Evolutionary conservation across 2,797 vertebrate genomes (phyloP), one percentile per base, ranked within the genome.

Genomic region (Lithobates pipiens): DNA sequence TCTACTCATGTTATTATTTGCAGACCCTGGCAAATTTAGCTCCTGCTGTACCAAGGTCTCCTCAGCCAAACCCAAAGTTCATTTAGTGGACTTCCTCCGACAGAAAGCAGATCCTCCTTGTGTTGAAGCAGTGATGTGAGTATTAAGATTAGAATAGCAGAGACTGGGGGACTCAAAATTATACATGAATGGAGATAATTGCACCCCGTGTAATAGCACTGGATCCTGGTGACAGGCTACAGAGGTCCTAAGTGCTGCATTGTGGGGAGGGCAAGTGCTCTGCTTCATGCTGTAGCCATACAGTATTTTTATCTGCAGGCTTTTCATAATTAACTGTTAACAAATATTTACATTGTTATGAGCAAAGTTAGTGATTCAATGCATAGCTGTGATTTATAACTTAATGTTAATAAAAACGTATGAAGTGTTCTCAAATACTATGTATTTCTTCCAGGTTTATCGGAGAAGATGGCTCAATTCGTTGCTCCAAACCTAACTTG

Each of bases 71-170:
- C 16, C 81, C 16, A 80, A 11, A 25, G 10, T n/a, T 44, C 18
- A 0, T 4, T 6, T 87, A 34, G 81, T 32, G 34, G 50, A 76
- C 34, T 83, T 83, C 23, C 21, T 87, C 85, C 83, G 25, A 23
- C 61, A 10, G 34, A 23, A 69, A 10, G 32, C 54, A 50, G 76
- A 75, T 69, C 81, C 57, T 79, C 85, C 85, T 8, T 87, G 85
- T 76, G 85, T 87, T 70, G 70, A 83, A 75, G 85, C 85, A 29
- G 81, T 87, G 5, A 25, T 87, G 85, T 87, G 2, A 87, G 85
- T 87, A 83, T 69, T 29, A 3, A 16, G n/a, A 23, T 13, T n/a
- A 27, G 39, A 39, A 39, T 39, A 10, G 4, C 70, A 78, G 2
- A 1, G 77, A 36, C 25, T 61, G 21, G 54, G 6, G 54, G 0